Base-by-base conservation (phyloP, 1,140 invertebrate species). In the Drosophila ananassae region DNA sequence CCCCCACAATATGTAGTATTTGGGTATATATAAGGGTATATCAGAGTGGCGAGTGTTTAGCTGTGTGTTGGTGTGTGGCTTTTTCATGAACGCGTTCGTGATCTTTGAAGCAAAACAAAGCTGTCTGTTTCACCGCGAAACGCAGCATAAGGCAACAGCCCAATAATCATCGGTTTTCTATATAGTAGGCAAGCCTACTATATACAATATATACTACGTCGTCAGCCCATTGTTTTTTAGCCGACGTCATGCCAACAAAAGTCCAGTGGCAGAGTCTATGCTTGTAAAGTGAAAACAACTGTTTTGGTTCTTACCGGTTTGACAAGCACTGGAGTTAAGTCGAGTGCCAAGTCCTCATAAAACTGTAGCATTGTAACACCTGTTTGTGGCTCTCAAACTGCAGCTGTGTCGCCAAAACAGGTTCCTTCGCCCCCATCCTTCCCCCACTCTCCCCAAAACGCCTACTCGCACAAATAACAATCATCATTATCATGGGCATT, bases 41-140 rank as follows among this genome's bases (percentile, higher is more conserved):
- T 0, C n/a, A 17, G 39, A 5, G 32, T 10, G 32, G 32, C 32
- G 47, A 51, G 22, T 57, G 28, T 61, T 22, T 59, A 12, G 10
- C 3, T 25, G 59, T 61, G 63, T 72, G 55, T 56, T n/a, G n/a
- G 39, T 73, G 39, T 79, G 53, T 69, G 71, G 44, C 68, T 56
- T 89, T 87, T 87, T 87, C 82, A 87, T 89, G 75, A 87, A 83
- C 84, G 83, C 83, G 83, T 83, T 87, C 83, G 83, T 87, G 83
- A 87, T 87, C 83, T 87, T 87, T 89, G 79, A 89, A 87, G 83
- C 84, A 87, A 87, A 87, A 87, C 83, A 87, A 87, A 87, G 72
- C 66, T 82, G 76, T 78, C 75, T 78, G 59, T 76, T 87, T 79
- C 60, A 76, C 67, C 79, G 75, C 72, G 56, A 78, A 77, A 78